phyloP scores from a whole-genome alignment of 2,113 vertebrate species.

The Mustela lutreola region DNA sequence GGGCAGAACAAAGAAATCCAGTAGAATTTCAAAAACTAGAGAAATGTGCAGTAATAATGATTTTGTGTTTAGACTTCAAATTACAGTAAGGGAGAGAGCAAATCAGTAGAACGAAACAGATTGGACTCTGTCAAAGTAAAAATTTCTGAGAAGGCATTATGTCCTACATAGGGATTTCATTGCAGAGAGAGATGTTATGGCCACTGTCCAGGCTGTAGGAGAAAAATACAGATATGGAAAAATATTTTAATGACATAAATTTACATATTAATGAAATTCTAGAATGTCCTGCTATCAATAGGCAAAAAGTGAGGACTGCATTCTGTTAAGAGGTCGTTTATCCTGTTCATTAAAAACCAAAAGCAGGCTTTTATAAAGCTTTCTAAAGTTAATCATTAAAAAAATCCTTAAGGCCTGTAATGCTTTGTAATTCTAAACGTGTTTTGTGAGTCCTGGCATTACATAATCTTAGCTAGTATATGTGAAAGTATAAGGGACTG shows the following conservation, averaged over 20 bases:
- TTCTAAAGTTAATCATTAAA: neutral
- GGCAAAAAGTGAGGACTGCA: neutral
- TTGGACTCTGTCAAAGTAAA: neutral
- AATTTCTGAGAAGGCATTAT: neutral
- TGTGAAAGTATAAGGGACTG: neutral
- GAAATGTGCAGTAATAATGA: neutral
- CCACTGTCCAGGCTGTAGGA: neutral
- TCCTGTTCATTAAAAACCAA: neutral
- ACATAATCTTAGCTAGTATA: neutral
- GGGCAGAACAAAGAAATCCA: neutral
- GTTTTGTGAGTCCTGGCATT: neutral
- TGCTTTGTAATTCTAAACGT: neutral
- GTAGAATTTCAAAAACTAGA: neutral
- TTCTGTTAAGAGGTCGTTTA: neutral
- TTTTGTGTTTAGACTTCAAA: neutral
- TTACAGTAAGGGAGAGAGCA: neutral
- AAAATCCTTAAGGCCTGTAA: neutral
- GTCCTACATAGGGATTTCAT: neutral
- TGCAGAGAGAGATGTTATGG: neutral
- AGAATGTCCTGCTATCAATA: neutral
- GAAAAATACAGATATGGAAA: neutral
- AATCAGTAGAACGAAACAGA: neutral
- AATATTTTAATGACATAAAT: neutral
- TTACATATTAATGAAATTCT: neutral
- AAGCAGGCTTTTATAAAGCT: neutral